Conservation (phyloP, 2,113 vertebrate species). For the Siphamia tubifer region DNA sequence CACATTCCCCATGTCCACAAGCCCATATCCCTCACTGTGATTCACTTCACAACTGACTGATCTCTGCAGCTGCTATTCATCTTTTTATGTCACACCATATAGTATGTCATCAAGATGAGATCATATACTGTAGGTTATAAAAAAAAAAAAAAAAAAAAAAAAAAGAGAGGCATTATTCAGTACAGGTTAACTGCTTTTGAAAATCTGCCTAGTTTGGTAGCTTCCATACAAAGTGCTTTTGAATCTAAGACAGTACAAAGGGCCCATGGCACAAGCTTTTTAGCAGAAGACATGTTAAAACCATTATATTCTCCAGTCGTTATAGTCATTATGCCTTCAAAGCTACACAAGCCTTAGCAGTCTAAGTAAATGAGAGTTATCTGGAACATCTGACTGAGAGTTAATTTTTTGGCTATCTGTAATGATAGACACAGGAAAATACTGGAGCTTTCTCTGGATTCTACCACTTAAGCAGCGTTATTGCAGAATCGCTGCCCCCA, state of each 20-base stretch:
- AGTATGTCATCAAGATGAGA: slow-evolving; percentile 40
- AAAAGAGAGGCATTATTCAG: slow-evolving; percentile 20
- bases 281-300: slow-evolving; percentile 71
- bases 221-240: slow-evolving; percentile 63
- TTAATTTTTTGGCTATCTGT: slow-evolving; percentile 33
- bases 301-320: slow-evolving; percentile 70
- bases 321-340: slow-evolving; percentile 72
- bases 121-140: slow-evolving; percentile 18
- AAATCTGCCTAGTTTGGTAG: slow-evolving; percentile 43
- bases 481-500: neutral
- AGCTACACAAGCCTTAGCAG: slow-evolving; percentile 41
- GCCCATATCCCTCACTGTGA: slow-evolving; percentile 2
- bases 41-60: slow-evolving; percentile 1
- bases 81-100: slow-evolving; percentile 43
- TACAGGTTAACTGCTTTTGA: slow-evolving; percentile 41
- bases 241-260: slow-evolving; percentile 58
- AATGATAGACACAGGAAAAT: slow-evolving; percentile 16
- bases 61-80: slow-evolving; percentile 43
- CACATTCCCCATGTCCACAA: slow-evolving; percentile 22
- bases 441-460: too few relatives aligned
- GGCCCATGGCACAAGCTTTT: slow-evolving; percentile 32
- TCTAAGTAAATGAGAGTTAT: slow-evolving; percentile 26
- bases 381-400: slow-evolving; percentile 52
- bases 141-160: slow-evolving; percentile 5
- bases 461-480: neutral